Percentiles rank a stretch among this genome's conserved stretches.
These are phyloP conservation scores for Tautogolabrus adspersus DNA, from an alignment of 2,113 vertebrate genomes.

Conservation along the genomic window DNA sequence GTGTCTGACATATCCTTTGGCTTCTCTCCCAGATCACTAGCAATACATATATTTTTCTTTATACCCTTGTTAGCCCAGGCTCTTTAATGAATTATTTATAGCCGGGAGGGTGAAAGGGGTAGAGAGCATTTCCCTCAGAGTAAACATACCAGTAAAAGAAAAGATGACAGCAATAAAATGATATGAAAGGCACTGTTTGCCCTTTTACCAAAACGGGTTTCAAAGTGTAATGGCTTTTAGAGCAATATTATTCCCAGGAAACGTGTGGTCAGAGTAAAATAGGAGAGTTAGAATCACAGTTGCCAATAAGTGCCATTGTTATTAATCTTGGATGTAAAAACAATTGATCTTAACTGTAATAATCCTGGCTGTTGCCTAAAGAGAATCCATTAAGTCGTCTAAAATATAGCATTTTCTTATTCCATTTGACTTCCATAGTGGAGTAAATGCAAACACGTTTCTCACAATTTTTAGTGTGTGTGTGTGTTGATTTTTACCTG, in stretches of 20 bases:
- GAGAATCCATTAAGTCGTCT: conserved; percentile 47
- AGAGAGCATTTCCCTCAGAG: conserved; percentile 64
- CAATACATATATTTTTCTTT: conserved; percentile 78
- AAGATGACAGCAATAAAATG: conserved; percentile 71
- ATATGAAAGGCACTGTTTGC: conserved; percentile 71
- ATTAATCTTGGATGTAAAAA: conserved; percentile 57
- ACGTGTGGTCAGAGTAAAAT: background rate
- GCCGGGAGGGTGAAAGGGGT: conserved; percentile 44
- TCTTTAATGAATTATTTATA: conserved; percentile 81
- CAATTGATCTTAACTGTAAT: conserved; percentile 50
- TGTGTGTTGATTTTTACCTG: conserved; percentile 38
- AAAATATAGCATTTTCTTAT: conserved; percentile 59
- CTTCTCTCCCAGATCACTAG: conserved; percentile 73
- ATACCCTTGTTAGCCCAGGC: conserved; percentile 73
- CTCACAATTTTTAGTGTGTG: no score
- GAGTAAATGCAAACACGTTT: conserved; percentile 26
- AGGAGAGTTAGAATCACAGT: conserved; percentile 7
- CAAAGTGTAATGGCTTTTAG: conserved; percentile 31
- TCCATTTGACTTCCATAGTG: conserved; percentile 35
- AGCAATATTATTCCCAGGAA: conserved; percentile 1
- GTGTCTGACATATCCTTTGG: conserved; percentile 76
- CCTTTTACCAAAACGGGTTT: conserved; percentile 71
- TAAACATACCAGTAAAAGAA: conserved; percentile 78
- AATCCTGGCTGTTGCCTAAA: conserved; percentile 54
- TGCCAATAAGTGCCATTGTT: conserved; percentile 28